Conservation (phyloP, 2,797 vertebrate genomes). For the Cuculus canorus region DNA sequence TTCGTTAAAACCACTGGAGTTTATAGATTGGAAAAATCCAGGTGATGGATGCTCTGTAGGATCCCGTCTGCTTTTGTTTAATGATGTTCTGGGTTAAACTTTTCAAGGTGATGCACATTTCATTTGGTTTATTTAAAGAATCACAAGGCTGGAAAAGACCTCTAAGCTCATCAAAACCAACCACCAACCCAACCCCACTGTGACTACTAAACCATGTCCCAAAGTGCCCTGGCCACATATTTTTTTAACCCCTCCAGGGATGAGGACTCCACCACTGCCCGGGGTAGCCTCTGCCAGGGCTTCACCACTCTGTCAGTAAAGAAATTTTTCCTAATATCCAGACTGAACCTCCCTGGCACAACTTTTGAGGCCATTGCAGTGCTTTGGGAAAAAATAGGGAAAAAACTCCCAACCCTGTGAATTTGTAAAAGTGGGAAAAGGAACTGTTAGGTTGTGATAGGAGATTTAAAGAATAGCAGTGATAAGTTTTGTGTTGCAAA, state of each 20-base stretch:
- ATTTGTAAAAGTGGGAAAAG: background rate
- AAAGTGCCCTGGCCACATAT: no score
- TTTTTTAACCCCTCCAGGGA: no score
- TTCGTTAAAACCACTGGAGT: background rate
- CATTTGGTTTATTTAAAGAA: background rate
- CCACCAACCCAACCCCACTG: no score
- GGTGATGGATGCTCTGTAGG: accelerated
- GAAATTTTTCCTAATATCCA: no score
- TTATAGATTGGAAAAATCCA: background rate
- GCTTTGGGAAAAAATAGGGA: background rate
- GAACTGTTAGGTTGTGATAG: background rate
- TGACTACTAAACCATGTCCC: no score
- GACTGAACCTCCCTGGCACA: no score
- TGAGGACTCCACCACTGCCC: no score
- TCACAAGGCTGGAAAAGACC: no score
- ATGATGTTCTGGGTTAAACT: background rate
- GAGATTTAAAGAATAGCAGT: background rate
- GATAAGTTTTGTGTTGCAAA: background rate
- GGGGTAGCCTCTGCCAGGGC: no score
- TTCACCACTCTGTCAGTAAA: no score
- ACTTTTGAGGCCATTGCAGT: background rate
- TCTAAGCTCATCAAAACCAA: no score
- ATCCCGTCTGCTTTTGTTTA: background rate
- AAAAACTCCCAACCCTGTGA: background rate
- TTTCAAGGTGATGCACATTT: background rate